phyloP scores from a whole-genome alignment of 2,797 vertebrate genomes.

The Pelochelys cantorii region DNA sequence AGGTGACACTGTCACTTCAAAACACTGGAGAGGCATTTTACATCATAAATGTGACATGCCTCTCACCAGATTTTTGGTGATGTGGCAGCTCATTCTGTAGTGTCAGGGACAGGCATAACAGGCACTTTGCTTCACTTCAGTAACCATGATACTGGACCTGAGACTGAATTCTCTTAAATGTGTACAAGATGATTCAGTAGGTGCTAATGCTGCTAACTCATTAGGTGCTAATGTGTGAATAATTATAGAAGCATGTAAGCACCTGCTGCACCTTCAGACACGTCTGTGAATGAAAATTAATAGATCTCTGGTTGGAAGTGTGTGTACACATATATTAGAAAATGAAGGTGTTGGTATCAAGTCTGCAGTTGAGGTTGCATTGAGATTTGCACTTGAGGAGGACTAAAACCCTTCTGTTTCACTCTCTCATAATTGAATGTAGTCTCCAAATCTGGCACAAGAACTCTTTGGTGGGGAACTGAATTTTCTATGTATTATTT shows the following conservation, averaged over 20 bases:
- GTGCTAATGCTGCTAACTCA: conserved; percentile 77
- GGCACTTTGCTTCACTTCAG: accelerated
- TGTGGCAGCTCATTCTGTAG: not conserved
- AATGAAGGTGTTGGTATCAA: conserved; percentile 27
- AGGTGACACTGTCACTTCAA: not conserved
- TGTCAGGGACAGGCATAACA: not conserved
- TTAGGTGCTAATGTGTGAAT: conserved; percentile 77
- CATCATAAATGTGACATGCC: not conserved
- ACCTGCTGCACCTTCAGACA: conserved; percentile 66
- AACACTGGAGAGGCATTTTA: not conserved
- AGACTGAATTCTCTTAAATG: conserved; percentile 51
- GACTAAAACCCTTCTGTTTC: not conserved
- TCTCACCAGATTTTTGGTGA: not conserved
- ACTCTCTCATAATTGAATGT: not conserved
- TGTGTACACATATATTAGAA: conserved; percentile 34
- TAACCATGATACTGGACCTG: not conserved
- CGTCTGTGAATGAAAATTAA: conserved; percentile 66
- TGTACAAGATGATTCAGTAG: conserved; percentile 72
- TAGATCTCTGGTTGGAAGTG: conserved; percentile 56
- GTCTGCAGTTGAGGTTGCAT: not conserved
- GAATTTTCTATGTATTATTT: not conserved
- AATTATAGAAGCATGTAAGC: conserved; percentile 79
- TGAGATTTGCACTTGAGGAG: conserved; percentile 2
- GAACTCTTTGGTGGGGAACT: not conserved
- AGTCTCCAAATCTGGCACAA: not conserved